Evolutionary conservation across 2,113 vertebrate species (phyloP), one percentile per base, ranked within the genome.

Genomic region (Craseonycteris thonglongyai): DNA sequence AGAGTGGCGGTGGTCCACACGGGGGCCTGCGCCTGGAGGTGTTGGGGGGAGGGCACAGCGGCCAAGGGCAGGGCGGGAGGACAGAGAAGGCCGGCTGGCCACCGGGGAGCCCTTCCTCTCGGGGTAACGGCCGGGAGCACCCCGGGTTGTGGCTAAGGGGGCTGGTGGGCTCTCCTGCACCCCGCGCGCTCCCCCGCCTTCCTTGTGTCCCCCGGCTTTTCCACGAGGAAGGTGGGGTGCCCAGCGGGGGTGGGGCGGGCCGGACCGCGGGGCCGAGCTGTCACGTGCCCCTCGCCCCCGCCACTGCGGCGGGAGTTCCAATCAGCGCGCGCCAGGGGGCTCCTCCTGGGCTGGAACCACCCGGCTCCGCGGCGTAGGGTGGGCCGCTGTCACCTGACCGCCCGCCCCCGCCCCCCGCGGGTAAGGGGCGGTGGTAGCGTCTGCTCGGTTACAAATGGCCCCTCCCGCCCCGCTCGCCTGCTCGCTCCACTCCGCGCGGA

Each of bases 371-470:
- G 85, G 96, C 96, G 95, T 69, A 87, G 97, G 98, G 97, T 96
- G 98, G 97, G 96, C 96, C 96, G 95, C 96, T 90, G 90, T 97
- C 97, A 98, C 97, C 97, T 97, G 98, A 97, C 95, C 96, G 86
- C 93, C 97, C 83, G 93, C 97, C 97, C 97, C 96, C 96, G 95
- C 97, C 97, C 96, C 97, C 97, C 97, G 94, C 91, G 93, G 96
- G 96, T 95, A 96, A 97, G 93, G 95, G 95, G 96, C 96, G 98
- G 98, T 99, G 99, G 99, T 99, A 98, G 98, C 97, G 99, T 98
- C 99, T 99, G 98, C 98, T 98, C 98, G 98, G 98, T 99, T 99
- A 99, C 99, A 99, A 99, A 99, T 98, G 85, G 97, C 97, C 97
- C 96, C 96, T 47, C 95, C 96, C 93, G 97, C 92, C 93, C 97